Percentiles rank a stretch among this genome's conserved stretches.
phyloP scores from a whole-genome alignment of 2,797 vertebrate species.

The Crax fasciolata region DNA sequence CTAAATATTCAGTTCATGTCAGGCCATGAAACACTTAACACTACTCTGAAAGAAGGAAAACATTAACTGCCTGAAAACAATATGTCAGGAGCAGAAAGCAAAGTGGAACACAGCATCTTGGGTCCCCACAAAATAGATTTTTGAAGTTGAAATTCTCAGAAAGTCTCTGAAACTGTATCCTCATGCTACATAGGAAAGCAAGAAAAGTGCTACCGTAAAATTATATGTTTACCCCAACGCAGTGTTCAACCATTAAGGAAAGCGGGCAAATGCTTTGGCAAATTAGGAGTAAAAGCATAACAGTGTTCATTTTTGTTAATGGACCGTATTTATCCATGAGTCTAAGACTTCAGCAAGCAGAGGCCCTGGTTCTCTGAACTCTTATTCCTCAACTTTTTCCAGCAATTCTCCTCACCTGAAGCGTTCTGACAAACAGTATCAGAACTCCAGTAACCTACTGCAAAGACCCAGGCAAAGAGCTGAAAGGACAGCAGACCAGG shows the following conservation, averaged over 20 bases:
- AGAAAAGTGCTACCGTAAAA: not conserved
- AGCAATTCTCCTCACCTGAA: not conserved
- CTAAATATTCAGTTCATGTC: not conserved
- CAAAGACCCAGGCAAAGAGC: not conserved
- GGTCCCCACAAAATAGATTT: not conserved
- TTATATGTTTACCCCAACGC: not conserved
- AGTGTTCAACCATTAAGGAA: not conserved
- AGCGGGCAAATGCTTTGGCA: not conserved
- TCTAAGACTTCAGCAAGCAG: not conserved
- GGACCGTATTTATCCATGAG: not conserved
- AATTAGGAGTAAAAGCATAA: not conserved
- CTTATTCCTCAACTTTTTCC: not conserved
- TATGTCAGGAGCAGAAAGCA: not conserved
- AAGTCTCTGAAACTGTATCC: not conserved
- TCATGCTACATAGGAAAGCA: not conserved
- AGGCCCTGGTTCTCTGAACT: not conserved
- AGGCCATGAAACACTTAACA: not conserved
- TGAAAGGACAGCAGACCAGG: not conserved
- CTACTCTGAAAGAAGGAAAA: not conserved
- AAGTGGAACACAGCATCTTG: rapidly evolving
- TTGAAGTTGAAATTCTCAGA: not conserved
- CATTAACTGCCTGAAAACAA: not conserved
- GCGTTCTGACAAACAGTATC: not conserved
- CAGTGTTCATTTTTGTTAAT: not conserved
- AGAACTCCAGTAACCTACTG: not conserved